A percentile compares a stretch with the other conserved stretches of the same genome.
Conservation (phyloP, 2,888 invertebrate genomes). For the Trissolcus japonicus region DNA sequence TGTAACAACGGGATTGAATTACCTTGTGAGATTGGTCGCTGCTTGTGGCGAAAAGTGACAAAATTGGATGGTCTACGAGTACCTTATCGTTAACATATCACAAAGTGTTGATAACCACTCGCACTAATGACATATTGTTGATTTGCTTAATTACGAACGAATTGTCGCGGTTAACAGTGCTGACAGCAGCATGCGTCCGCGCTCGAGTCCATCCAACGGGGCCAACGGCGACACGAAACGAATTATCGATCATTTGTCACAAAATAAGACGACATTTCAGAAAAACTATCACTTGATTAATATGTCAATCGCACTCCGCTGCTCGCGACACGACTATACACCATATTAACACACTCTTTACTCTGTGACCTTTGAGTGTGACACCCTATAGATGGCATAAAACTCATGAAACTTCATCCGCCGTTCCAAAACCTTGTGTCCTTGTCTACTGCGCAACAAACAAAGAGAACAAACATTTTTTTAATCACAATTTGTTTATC, state of each 20-base stretch:
- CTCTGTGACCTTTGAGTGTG: conserved; percentile 26
- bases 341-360: conserved; percentile 1
- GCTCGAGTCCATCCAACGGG: conserved; percentile 3
- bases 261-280: conserved; percentile 21
- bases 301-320: conserved; percentile 38
- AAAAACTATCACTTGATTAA: conserved; percentile 25
- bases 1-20: background rate
- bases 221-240: conserved; percentile 30
- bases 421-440: too few relatives aligned
- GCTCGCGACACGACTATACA: conserved; percentile 24
- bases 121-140: conserved; percentile 36
- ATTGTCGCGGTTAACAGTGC: conserved; percentile 5
- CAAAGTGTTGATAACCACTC: conserved; percentile 41
- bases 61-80: conserved; percentile 9
- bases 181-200: conserved; percentile 17
- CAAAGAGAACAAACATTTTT: too few relatives aligned
- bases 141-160: conserved; percentile 10
- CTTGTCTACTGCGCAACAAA: too few relatives aligned
- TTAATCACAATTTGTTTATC: too few relatives aligned
- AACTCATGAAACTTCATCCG: background rate
- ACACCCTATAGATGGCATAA: conserved; percentile 18
- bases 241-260: conserved; percentile 2
- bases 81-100: conserved; percentile 43
- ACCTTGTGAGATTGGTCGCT: background rate
- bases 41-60: background rate